Conservation (phyloP, 2,797 vertebrate genomes). For the Micropoecilia bifurca region DNA sequence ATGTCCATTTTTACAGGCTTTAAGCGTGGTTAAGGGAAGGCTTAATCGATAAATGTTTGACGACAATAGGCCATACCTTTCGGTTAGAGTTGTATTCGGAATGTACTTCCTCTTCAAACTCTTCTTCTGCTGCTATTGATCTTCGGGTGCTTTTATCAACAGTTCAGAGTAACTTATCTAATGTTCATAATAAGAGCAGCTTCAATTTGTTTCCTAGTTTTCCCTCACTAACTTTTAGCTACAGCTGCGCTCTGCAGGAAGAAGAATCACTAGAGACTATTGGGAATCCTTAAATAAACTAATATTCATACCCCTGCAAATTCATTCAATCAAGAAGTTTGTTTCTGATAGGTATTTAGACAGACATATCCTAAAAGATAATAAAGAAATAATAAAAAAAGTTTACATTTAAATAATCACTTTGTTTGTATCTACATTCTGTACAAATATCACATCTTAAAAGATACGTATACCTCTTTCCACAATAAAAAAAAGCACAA, state of each 20-base stretch:
- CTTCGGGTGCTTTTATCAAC: background rate
- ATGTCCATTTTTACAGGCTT: background rate
- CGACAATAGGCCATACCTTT: background rate
- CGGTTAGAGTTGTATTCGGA: background rate
- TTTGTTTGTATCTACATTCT: background rate
- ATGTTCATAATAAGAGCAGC: background rate
- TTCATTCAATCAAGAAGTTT: background rate
- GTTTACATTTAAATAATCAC: background rate
- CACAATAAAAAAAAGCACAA: background rate
- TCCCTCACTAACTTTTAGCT: background rate
- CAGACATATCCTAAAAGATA: background rate
- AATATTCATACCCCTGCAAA: background rate
- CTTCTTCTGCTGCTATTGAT: background rate
- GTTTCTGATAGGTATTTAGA: background rate
- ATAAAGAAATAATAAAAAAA: background rate
- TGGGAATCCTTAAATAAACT: too few relatives aligned
- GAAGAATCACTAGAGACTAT: too few relatives aligned
- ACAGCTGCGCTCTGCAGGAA: too few relatives aligned
- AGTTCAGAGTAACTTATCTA: background rate
- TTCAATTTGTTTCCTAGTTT: background rate
- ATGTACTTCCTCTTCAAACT: background rate
- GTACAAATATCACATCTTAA: background rate
- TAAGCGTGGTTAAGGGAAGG: background rate
- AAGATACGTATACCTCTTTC: background rate
- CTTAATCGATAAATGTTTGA: background rate